Base-by-base conservation (phyloP, 2,113 vertebrate species). In the Pardalotus punctatus region DNA sequence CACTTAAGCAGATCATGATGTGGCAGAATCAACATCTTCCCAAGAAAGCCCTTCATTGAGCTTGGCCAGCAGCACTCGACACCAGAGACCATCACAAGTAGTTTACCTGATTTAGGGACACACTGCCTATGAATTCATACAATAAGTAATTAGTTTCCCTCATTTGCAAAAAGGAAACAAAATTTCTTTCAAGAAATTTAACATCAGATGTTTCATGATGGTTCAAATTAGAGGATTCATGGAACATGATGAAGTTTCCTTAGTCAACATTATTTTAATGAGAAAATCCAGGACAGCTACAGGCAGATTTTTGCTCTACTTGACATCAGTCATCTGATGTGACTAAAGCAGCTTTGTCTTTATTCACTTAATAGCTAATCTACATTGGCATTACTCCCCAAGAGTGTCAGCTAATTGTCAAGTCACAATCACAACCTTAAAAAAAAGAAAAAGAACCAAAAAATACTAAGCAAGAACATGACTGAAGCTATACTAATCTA, bases 361-460 rank as follows among this genome's bases (percentile, higher is more conserved):
- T 71, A 71, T 56, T 93, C 81, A 81, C 13, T 66, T 81, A 84
- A 78, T 60, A 78, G 58, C 73, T 87, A 60, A 89, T 56, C 33
- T 89, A 78, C 42, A 42, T 1, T 72, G 43, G 42, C 71, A 57
- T 54, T 54, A 58, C 29, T 42, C 53, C 42, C 42, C 35, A 17
- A 57, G 4, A 74, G 3, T 35, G 29, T 29, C 62, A 88, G 33
- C 58, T 86, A 54, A 40, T 58, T 77, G 20, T 43, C 50, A 38
- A 65, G 17, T 72, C 51, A 66, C 17, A 73, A 90, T 27, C 14
- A 58, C 22, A 86, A 81, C 16, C 28, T 72, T 21, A 81, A 81
- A 81, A 66, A 43, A 71, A 40, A 25, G 40, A 71, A 40, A 25
- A 3, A 22, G 10, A 66, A 86, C 15, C 25, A 25, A 38, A 51